phyloP scores from a whole-genome alignment of 2,888 invertebrate genomes.

The Cheiracanthium punctorium region DNA sequence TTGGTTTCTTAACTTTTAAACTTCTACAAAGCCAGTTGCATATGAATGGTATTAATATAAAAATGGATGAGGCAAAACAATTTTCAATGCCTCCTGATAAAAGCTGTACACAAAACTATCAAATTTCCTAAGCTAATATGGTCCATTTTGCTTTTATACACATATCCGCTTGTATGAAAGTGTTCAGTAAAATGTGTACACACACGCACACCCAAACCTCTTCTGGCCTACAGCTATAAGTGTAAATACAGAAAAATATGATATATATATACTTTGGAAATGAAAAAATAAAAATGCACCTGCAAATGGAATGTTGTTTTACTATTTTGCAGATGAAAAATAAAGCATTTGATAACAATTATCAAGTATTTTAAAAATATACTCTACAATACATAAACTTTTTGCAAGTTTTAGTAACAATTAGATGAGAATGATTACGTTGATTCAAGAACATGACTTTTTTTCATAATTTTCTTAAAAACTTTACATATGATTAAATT shows the following conservation, averaged over 20 bases:
- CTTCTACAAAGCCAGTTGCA: slow-evolving; percentile 32
- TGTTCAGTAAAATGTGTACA: slow-evolving; percentile 51
- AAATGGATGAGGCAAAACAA: slow-evolving; percentile 38
- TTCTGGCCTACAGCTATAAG: slow-evolving; percentile 48
- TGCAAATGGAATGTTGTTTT: slow-evolving; percentile 68
- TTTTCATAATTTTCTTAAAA: neutral
- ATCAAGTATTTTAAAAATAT: slow-evolving; percentile 65
- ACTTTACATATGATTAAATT: neutral
- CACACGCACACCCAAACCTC: slow-evolving; percentile 31
- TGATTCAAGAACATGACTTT: slow-evolving; percentile 18
- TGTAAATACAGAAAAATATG: slow-evolving; percentile 68
- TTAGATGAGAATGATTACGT: slow-evolving; percentile 44
- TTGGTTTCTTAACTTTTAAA: slow-evolving; percentile 6
- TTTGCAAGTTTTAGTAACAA: slow-evolving; percentile 38
- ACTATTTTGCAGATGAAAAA: slow-evolving; percentile 67
- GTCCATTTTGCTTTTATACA: slow-evolving; percentile 50
- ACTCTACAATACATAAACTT: slow-evolving; percentile 61
- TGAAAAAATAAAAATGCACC: slow-evolving; percentile 68
- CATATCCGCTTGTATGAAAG: slow-evolving; percentile 48
- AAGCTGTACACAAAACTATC: slow-evolving; percentile 69
- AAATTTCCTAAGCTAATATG: slow-evolving; percentile 65
- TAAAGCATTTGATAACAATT: slow-evolving; percentile 49
- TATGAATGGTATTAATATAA: slow-evolving; percentile 54
- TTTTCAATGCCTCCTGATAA: slow-evolving; percentile 45
- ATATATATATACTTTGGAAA: slow-evolving; percentile 63